Percentiles rank a stretch among this genome's conserved stretches.
These are phyloP conservation scores for Pelvicachromis taeniatus DNA, from an alignment of 2,113 vertebrate species.

Conservation along the genomic window DNA sequence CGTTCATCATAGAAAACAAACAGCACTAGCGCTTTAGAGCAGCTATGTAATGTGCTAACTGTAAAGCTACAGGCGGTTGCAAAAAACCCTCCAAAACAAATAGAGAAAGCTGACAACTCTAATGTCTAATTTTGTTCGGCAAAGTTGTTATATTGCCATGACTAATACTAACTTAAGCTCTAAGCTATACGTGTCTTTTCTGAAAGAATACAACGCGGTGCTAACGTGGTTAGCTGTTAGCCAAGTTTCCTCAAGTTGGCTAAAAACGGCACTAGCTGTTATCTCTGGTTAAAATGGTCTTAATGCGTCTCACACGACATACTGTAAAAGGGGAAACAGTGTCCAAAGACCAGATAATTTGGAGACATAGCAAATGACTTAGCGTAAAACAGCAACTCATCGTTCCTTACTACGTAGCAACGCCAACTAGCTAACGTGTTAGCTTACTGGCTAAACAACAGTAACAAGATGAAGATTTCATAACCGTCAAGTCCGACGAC, in stretches of 20 bases:
- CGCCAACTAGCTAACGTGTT: conserved; percentile 21
- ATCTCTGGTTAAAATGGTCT: no score
- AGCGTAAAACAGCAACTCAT: background rate
- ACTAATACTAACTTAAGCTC: background rate
- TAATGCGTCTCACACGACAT: background rate
- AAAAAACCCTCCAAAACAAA: background rate
- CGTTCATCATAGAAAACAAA: background rate
- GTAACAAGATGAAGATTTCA: conserved; percentile 27
- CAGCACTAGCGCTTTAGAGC: background rate
- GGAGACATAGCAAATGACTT: background rate
- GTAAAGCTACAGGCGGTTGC: background rate
- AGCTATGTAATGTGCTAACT: background rate
- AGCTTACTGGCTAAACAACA: conserved; percentile 37
- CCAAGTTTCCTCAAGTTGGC: conserved; percentile 27
- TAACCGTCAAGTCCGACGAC: background rate
- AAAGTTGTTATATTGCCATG: background rate
- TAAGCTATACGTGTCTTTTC: background rate
- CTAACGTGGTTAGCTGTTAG: conserved; percentile 9
- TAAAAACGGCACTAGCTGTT: background rate
- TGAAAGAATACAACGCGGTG: background rate
- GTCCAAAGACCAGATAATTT: rapidly evolving
- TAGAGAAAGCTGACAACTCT: background rate
- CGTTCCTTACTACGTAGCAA: background rate
- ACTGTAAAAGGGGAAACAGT: background rate
- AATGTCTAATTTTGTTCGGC: background rate